Evolutionary conservation across 2,888 invertebrate species (phyloP), one percentile per base, ranked within the genome.

Genomic region (Thymelicus sylvestris): DNA sequence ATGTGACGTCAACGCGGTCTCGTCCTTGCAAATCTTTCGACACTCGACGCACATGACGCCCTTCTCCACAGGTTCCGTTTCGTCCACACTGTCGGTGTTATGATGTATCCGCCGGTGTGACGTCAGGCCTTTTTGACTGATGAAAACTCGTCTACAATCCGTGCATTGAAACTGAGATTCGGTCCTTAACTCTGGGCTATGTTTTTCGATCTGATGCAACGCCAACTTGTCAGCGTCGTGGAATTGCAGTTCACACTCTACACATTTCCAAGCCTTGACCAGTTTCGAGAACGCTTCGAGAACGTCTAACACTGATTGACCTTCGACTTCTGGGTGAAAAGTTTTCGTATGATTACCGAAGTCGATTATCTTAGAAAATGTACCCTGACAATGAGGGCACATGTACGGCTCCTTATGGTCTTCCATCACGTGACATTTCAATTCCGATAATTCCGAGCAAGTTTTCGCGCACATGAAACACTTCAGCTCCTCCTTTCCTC

Each of bases 211-310:
- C 73, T 92, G 90, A 74, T 93, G 93, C 73, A 89, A 75, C 0
- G 92, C 93, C 10, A 93, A 77, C 73, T 92, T 92, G 61, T 93
- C 92, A 0, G 92, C 90, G 74, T 92, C 90, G 15, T 91, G 87
- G 64, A 93, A 93, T 71, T 93, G 93, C 10, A 89, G 66, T 0
- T 87, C 87, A 62, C 93, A 93, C 60, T 90, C 91, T n/a, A 92
- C 91, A 64, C 93, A 93, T 74, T 92, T 93, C 93, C 93, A 93
- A n/a, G 91, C 91, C 74, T 90, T 86, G 0, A 91, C 88, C 48
- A 93, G 74, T 73, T 87, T 89, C 0, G 91, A 90, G 70, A 92
- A 92, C 0, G 93, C 92, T 80, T 92, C 90, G 0, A 93, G 76
- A 1, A 92, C 91, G 68, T 92, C 88, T 50, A 93, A 75, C 2